Evolutionary conservation across 2,888 invertebrate species (phyloP).

Genomic region (Sphaerophoria rueppellii): DNA sequence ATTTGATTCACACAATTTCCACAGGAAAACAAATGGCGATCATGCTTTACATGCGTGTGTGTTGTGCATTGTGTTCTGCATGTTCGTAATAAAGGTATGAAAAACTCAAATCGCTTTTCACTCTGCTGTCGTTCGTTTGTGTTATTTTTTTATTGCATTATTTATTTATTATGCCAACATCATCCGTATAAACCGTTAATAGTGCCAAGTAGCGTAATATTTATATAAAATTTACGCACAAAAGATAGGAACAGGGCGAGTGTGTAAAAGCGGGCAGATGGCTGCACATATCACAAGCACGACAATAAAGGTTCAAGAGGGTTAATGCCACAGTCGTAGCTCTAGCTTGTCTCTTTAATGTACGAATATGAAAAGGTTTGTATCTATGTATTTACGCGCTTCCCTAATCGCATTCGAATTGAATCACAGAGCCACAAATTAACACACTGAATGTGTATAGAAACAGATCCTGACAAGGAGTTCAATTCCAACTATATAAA

Average conservation of each 20-base stretch:
- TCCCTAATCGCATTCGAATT: slow-evolving; percentile 72
- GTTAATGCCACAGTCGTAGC: slow-evolving; percentile 40
- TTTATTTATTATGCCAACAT: slow-evolving; percentile 72
- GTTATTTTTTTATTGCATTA: too few species aligned
- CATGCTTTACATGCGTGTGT: slow-evolving; percentile 62
- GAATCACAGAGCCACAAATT: slow-evolving; percentile 73
- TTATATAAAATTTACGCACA: slow-evolving; percentile 69
- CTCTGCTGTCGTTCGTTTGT: slow-evolving; percentile 38
- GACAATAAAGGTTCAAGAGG: slow-evolving; percentile 65
- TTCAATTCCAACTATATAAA: slow-evolving; percentile 25
- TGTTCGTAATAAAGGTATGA: slow-evolving; percentile 23
- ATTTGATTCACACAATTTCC: slow-evolving; percentile 27
- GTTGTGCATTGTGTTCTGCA: slow-evolving; percentile 17
- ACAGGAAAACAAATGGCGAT: slow-evolving; percentile 67
- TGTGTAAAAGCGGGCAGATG: slow-evolving; percentile 56
- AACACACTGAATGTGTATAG: slow-evolving; percentile 41
- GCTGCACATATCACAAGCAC: slow-evolving; percentile 46
- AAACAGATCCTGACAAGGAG: slow-evolving; percentile 51
- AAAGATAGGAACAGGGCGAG: slow-evolving; percentile 34
- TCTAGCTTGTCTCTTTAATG: slow-evolving; percentile 20
- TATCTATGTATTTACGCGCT: slow-evolving; percentile 53
- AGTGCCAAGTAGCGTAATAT: slow-evolving; percentile 68
- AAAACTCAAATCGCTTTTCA: slow-evolving; percentile 52
- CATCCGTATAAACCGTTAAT: slow-evolving; percentile 71
- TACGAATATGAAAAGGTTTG: too few species aligned